Conservation (phyloP, 2,888 invertebrate genomes). For the Himalopsyche anomala region DNA sequence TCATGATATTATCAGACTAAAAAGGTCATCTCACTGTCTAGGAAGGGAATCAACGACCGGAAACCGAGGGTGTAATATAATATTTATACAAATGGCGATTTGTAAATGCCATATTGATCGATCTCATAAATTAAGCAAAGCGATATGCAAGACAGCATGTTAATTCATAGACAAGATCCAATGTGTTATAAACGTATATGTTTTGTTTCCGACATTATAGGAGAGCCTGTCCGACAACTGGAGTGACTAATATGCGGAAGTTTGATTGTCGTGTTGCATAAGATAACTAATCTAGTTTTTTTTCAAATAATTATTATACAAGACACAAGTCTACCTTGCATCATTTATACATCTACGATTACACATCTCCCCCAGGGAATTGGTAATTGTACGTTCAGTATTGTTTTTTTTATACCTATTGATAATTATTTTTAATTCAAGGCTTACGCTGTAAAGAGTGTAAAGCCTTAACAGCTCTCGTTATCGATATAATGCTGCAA, state of each 20-base stretch:
- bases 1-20: neutral
- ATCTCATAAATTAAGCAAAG: neutral
- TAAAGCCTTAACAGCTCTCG: neutral
- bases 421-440: neutral
- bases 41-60: slow-evolving; percentile 1
- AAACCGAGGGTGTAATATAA: neutral
- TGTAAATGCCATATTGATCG: slow-evolving; percentile 16
- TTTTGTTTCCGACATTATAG: slow-evolving; percentile 16
- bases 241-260: slow-evolving; percentile 24
- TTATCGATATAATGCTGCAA: neutral
- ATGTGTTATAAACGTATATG: neutral
- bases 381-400: neutral
- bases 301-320: neutral
- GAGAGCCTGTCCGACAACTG: neutral
- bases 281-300: neutral
- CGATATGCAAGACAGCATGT: neutral
- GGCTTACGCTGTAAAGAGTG: neutral
- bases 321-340: neutral
- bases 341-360: neutral
- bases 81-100: neutral
- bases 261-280: slow-evolving; percentile 4
- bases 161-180: neutral
- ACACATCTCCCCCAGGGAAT: neutral
- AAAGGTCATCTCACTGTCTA: slow-evolving; percentile 24
- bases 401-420: neutral